Conservation (phyloP, 2,113 vertebrate species). For the Gymnocephalus cernua region DNA sequence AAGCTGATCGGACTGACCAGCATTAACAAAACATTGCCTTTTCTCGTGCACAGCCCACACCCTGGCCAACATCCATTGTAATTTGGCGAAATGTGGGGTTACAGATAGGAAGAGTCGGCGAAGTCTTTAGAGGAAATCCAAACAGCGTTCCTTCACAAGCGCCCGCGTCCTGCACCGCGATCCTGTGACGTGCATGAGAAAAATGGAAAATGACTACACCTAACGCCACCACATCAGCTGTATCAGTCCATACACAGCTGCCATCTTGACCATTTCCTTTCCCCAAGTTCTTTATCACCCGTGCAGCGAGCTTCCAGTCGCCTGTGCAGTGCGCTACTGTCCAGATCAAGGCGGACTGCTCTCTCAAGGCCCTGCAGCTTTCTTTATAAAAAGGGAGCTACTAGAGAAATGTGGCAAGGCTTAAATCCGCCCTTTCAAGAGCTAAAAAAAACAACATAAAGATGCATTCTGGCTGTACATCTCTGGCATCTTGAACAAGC, state of each 20-base stretch:
- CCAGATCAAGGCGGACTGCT: conserved; percentile 65
- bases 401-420: conserved; percentile 10
- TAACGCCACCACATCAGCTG: conserved; percentile 82
- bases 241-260: conserved; percentile 87
- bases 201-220: neutral
- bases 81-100: conserved; percentile 27
- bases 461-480: conserved; percentile 10
- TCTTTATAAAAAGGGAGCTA: neutral
- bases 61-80: conserved; percentile 50
- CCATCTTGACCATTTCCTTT: conserved; percentile 92
- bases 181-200: conserved; percentile 48
- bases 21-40: conserved; percentile 44
- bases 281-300: conserved; percentile 83
- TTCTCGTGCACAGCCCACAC: conserved; percentile 63
- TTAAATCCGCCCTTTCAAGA: conserved; percentile 21
- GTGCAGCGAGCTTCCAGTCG: conserved; percentile 57
- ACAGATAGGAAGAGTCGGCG: neutral
- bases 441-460: neutral
- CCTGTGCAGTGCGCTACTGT: conserved; percentile 26
- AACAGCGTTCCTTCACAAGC: conserved; percentile 60
- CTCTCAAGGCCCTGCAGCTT: conserved; percentile 54
- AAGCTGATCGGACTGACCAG: conserved; percentile 26
- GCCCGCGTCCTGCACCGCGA: conserved; percentile 52
- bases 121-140: conserved; percentile 26
- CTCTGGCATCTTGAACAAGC: conserved; percentile 16